Conservation (phyloP, 1,140 invertebrate genomes). For the Bradysia coprophila region DNA sequence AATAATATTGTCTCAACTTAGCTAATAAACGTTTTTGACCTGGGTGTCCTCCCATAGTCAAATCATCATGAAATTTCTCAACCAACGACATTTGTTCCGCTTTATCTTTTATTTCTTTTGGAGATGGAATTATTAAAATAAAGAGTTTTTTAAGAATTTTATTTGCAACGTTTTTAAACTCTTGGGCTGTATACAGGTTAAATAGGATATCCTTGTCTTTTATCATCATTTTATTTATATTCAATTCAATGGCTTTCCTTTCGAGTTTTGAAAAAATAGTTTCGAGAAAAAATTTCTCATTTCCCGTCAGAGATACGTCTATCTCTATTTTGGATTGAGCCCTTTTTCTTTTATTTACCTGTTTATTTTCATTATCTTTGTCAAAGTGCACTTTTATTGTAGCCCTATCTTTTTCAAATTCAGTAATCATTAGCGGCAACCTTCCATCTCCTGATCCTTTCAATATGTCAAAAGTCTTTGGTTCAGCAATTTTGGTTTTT, state of each 20-base stretch:
- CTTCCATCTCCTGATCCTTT: too few species aligned
- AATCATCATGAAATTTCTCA: constrained; percentile 3
- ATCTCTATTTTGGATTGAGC: background rate
- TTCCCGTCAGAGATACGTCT: background rate
- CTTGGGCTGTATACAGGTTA: background rate
- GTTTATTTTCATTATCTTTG: too few species aligned
- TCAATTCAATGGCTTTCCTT: background rate
- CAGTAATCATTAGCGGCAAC: too few species aligned
- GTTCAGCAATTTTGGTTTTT: background rate
- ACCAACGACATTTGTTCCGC: constrained; percentile 1
- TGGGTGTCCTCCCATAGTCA: constrained; percentile 7
- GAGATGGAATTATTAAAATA: background rate
- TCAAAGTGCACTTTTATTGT: too few species aligned
- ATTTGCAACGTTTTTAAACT: background rate
- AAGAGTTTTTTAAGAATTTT: background rate
- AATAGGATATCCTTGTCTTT: background rate
- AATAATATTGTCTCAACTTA: constrained; percentile 6
- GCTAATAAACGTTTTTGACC: constrained; percentile 4
- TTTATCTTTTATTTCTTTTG: background rate
- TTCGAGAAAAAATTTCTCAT: background rate
- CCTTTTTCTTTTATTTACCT: too few species aligned
- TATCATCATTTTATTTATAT: background rate
- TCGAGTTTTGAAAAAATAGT: background rate
- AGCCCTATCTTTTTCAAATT: too few species aligned
- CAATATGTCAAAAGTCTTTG: too few species aligned